These are phyloP conservation scores for Microchrysa polita DNA, from an alignment of 2,888 invertebrate species.

Conservation along the genomic window DNA sequence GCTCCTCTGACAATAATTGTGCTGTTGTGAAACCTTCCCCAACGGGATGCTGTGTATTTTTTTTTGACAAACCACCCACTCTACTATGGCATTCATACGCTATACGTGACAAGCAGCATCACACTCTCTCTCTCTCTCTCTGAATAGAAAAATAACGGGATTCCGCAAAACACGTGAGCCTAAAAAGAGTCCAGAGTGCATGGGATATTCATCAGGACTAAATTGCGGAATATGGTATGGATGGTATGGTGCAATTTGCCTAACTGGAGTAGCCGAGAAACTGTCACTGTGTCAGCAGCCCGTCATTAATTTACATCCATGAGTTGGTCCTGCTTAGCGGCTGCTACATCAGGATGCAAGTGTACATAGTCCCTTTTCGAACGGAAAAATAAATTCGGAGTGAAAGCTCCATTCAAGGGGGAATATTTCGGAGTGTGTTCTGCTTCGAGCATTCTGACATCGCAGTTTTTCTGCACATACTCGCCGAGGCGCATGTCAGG, in stretches of 20 bases:
- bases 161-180: conserved; percentile 2
- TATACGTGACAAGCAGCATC: no score
- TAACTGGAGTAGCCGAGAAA: neutral
- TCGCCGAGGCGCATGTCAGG: conserved; percentile 20
- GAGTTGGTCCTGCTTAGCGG: neutral
- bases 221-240: no score
- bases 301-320: conserved; percentile 40
- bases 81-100: no score
- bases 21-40: no score
- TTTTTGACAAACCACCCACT: no score
- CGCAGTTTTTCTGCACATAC: conserved; percentile 4
- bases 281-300: conserved; percentile 39
- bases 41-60: no score
- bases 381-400: neutral
- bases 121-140: neutral
- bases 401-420: neutral
- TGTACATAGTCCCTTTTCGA: neutral
- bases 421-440: no score
- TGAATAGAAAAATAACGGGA: neutral
- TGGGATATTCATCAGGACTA: conserved; percentile 36
- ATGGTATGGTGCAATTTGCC: no score
- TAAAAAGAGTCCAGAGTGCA: conserved; percentile 25
- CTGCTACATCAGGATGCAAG: conserved; percentile 10
- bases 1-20: no score
- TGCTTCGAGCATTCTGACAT: no score